Evolutionary conservation across 1,140 invertebrate species (phyloP), one percentile per base, ranked within the genome.

Genomic region (Bathynomus jamesi): DNA sequence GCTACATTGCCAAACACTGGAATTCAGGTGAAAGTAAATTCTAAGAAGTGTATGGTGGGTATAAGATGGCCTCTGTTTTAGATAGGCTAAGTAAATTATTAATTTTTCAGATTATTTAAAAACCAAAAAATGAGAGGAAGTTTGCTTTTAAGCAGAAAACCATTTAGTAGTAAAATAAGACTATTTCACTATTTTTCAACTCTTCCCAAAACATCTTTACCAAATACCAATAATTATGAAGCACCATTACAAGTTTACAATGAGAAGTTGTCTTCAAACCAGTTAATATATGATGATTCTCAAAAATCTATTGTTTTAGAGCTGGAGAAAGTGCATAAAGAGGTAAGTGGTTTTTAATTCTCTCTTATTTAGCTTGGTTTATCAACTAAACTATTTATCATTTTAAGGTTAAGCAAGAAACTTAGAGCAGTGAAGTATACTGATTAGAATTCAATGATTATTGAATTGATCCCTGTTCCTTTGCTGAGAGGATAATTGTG

Each of bases 281-380:
- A 70, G 71, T 78, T 92, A 31, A 79, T 85, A 64, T 80, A 84
- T 61, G 93, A 95, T 83, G 78, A 85, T 3, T 86, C 89, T 80
- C 93, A 96, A 81, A 81, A 85, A 53, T 83, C 85, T 80, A 86
- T 94, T 61, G 84, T 88, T 30, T 79, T 87, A 79, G 83, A 84
- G 61, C 83, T 96, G 21, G 87, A 95, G 78, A 81, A 83, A 31
- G 85, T 95, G 8, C 90, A 89, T 80, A 79, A 87, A 28, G 84
- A 88, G 67, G 82, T 93, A 63, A 80, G 72, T 63, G 71, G 82
- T 32, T 81, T 85, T 21, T 75, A 70, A 67, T 73, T 78, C 32
- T 11, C 21, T 63, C 61, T 67, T 29, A 24, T 61, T 25, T 61
- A 31, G 65, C 8, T 21, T 5, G 21, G 0, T 40, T n/a, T 65